Evolutionary conservation across 1,140 invertebrate genomes (phyloP), one percentile per base, ranked within the genome.

Genomic region (Drosophila pectinifera): DNA sequence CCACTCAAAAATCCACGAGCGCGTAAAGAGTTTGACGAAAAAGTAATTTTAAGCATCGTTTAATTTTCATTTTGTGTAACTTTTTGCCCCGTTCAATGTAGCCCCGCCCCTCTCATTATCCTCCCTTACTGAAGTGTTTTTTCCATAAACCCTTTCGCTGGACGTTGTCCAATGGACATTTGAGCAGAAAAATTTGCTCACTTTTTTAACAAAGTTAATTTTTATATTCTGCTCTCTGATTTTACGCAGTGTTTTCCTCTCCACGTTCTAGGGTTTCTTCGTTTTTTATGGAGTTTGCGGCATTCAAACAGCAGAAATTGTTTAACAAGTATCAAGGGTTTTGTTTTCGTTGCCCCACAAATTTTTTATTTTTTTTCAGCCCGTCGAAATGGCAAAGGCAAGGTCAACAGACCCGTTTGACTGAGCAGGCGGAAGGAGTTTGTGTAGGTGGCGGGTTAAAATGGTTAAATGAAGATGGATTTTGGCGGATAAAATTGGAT

Each of bases 11-110:
- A 28, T n/a, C 28, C 43, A 45, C 26, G 14, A 63, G 56, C 48
- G 69, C 49, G 79, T 69, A 80, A 83, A 79, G 83, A 83, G 79
- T 86, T 86, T 83, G 83, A 83, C 75, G 73, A 84, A 89, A 86
- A 88, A 89, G 84, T 84, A 88, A 88, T 89, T 88, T 88, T 88
- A 84, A 89, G 80, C 80, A 84, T 88, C 84, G 84, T 88, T 88
- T 88, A 88, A 88, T 88, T 88, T 86, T 88, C 83, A 88, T 86
- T 86, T 79, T 80, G 69, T 75, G 61, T 63, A 86, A 85, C 81
- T 85, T 86, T 85, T 85, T 46, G 6, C 48, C 48, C 48, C 48
- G 18, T 76, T 56, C 24, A 43, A 41, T 64, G 70, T 61, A 20
- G 34, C 53, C 26, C 38, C 34, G 53, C 57, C 51, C 46, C 22